Percentiles rank a stretch among this genome's conserved stretches.
Evolutionary conservation across 2,113 vertebrate species (phyloP).

Genomic region (Phoenicopterus ruber): DNA sequence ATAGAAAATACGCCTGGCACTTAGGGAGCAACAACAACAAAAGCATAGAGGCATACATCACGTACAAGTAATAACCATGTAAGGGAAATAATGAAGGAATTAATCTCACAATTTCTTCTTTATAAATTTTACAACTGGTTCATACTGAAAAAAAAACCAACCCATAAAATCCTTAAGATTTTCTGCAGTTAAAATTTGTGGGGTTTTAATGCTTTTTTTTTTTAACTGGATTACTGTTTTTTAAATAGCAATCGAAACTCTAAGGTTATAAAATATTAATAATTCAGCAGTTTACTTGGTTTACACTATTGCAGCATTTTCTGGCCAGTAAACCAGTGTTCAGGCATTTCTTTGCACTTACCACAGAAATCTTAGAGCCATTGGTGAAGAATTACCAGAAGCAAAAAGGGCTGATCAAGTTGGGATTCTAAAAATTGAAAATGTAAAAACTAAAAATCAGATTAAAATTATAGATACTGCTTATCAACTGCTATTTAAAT

Average conservation of each 20-base stretch:
- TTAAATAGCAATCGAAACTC: not conserved
- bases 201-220: not conserved
- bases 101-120: not conserved
- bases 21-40: not conserved
- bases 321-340: not conserved
- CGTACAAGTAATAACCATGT: not conserved
- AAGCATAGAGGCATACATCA: not conserved
- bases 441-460: not conserved
- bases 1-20: not conserved
- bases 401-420: not conserved
- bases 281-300: not conserved
- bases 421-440: not conserved
- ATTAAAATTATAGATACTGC: not conserved
- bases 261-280: not conserved
- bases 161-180: not conserved
- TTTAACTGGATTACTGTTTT: not conserved
- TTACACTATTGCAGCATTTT: conserved; percentile 14
- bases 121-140: not conserved
- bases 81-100: not conserved
- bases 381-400: not conserved
- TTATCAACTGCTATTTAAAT: not conserved
- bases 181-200: not conserved
- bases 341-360: not conserved
- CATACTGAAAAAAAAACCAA: not conserved
- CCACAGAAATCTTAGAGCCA: not conserved